Conservation (phyloP, 1,140 invertebrate genomes). For the Cepaea nemoralis region DNA sequence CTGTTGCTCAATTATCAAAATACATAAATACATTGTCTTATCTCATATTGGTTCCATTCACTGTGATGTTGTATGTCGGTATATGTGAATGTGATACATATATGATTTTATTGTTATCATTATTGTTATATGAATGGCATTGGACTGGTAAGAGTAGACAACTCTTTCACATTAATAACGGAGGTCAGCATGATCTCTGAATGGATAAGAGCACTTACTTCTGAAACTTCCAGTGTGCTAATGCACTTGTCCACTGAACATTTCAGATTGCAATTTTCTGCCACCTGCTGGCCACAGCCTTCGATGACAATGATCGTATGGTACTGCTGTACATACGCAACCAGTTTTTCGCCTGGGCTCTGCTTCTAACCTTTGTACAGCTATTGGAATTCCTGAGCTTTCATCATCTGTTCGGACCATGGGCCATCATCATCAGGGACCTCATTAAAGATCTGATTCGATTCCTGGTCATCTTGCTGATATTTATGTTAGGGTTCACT, state of each 20-base stretch:
- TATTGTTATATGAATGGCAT: too few species aligned
- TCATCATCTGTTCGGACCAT: slow-evolving; percentile 98
- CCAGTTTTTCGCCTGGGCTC: slow-evolving; percentile 93
- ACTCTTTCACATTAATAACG: not conserved
- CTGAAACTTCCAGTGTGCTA: too few species aligned
- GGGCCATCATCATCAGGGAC: slow-evolving; percentile 82
- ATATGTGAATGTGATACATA: too few species aligned
- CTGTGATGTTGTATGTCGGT: too few species aligned
- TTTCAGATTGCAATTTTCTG: slow-evolving; percentile 81
- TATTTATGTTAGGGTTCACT: slow-evolving; percentile 98
- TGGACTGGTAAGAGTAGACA: not conserved
- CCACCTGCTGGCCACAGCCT: slow-evolving; percentile 82
- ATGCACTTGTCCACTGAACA: too few species aligned
- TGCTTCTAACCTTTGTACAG: slow-evolving; percentile 95
- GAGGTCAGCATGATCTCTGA: too few species aligned
- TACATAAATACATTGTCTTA: too few species aligned
- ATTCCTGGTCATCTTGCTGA: slow-evolving; percentile 95
- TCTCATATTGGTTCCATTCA: too few species aligned
- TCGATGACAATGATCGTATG: slow-evolving; percentile 77
- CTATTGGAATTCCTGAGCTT: slow-evolving; percentile 92
- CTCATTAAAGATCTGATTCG: slow-evolving; percentile 84
- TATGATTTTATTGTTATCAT: too few species aligned
- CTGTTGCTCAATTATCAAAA: too few species aligned
- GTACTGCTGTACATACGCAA: slow-evolving; percentile 89
- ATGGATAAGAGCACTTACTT: too few species aligned